Percentiles rank a stretch among this genome's conserved stretches.
Evolutionary conservation across 2,888 invertebrate species (phyloP).

Genomic region (Ferrisia virgata): DNA sequence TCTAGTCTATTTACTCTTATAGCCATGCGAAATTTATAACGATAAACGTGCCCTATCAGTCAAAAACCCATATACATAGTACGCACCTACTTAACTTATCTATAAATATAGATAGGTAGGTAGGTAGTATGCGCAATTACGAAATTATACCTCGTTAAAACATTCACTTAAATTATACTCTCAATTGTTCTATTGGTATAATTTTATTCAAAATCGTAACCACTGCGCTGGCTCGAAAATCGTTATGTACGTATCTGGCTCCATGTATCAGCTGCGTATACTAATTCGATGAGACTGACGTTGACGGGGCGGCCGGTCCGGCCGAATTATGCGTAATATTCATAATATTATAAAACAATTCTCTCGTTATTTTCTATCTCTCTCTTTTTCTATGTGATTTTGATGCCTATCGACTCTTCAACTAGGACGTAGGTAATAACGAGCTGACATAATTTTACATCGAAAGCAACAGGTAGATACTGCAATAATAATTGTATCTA

Average conservation of each 20-base stretch:
- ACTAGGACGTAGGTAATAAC: neutral
- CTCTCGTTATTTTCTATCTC: no score
- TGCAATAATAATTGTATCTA: no score
- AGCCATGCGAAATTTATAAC: neutral
- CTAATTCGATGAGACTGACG: neutral
- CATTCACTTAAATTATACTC: neutral
- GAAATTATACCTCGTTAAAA: neutral
- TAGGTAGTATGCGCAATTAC: neutral
- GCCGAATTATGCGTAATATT: neutral
- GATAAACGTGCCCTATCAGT: neutral
- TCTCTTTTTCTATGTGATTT: no score
- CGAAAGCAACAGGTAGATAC: neutral
- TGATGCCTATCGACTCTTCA: slow-evolving; percentile 4
- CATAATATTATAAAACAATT: neutral
- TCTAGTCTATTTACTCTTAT: neutral
- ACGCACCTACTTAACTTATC: no score
- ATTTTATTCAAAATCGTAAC: neutral
- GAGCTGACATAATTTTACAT: neutral
- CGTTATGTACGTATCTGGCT: neutral
- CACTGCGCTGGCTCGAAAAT: no score
- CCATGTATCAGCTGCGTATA: neutral
- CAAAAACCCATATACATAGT: neutral
- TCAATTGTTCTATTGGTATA: neutral
- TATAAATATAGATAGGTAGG: no score
- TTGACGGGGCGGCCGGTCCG: no score